Conservation (phyloP, 2,113 vertebrate species). For the Phoxinus phoxinus region DNA sequence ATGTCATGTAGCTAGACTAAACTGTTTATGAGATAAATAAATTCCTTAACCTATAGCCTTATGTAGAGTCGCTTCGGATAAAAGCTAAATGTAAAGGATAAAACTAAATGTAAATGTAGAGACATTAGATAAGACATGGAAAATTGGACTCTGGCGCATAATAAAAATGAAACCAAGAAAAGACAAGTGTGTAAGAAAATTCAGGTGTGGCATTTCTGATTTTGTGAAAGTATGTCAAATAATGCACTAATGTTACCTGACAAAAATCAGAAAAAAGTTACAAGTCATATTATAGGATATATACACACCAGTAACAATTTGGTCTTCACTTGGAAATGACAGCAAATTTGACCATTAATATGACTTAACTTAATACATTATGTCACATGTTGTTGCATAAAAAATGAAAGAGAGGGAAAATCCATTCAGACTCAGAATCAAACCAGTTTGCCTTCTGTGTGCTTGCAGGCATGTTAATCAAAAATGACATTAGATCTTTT, state of each 20-base stretch:
- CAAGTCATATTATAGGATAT: background rate
- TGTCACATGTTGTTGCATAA: background rate
- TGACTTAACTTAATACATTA: background rate
- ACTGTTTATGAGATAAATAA: background rate
- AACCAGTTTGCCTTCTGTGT: conserved; percentile 3
- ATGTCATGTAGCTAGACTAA: background rate
- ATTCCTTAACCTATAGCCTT: background rate
- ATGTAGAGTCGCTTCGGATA: too few relatives aligned
- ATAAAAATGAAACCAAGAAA: background rate
- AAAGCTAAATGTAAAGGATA: too few relatives aligned
- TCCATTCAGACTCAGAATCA: background rate
- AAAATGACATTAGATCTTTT: background rate
- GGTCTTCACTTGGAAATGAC: background rate
- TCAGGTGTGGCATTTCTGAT: background rate
- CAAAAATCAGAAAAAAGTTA: background rate
- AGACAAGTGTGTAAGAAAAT: background rate
- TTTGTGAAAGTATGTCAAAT: background rate
- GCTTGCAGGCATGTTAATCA: too few relatives aligned
- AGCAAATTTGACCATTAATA: background rate
- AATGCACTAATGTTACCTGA: background rate
- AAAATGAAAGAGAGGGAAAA: background rate
- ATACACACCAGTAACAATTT: background rate
- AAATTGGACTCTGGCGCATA: background rate
- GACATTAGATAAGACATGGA: background rate
- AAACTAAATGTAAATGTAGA: too few relatives aligned